phyloP scores from a whole-genome alignment of 1,140 invertebrate species.

The Tetranychus urticae region DNA sequence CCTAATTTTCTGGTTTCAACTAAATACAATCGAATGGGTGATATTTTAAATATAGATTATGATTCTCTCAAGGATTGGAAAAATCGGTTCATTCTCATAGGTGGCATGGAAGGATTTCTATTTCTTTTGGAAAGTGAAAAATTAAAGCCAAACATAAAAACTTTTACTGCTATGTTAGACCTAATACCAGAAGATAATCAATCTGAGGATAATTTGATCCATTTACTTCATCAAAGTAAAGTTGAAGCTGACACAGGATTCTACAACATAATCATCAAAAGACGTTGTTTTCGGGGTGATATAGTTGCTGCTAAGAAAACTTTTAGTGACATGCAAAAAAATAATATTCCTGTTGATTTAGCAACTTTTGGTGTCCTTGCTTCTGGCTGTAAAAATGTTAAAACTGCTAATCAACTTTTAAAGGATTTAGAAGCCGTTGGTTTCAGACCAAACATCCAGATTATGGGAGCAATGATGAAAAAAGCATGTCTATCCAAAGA shows the following conservation, averaged over 20 bases:
- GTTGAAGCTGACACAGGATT: constrained; percentile 49
- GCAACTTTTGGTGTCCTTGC: constrained; percentile 66
- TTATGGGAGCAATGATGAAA: constrained; percentile 38
- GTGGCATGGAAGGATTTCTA: constrained; percentile 46
- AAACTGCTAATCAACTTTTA: constrained; percentile 34
- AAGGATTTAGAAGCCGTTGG: constrained; percentile 36
- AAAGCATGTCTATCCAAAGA: constrained; percentile 30
- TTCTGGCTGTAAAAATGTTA: constrained; percentile 36
- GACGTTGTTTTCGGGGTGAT: constrained; percentile 36
- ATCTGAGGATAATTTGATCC: constrained; percentile 38
- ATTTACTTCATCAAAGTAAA: constrained; percentile 28
- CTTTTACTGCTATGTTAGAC: constrained; percentile 46
- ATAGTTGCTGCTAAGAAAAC: constrained; percentile 37
- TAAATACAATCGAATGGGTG: not conserved
- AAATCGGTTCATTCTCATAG: constrained; percentile 39
- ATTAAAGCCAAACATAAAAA: constrained; percentile 47
- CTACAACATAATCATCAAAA: constrained; percentile 63
- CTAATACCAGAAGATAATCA: constrained; percentile 34
- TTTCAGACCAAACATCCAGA: constrained; percentile 38
- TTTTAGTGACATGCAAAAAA: constrained; percentile 31
- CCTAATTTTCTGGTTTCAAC: not conserved
- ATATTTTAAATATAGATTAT: constrained; percentile 5
- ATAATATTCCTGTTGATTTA: constrained; percentile 38
- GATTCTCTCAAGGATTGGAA: not conserved
- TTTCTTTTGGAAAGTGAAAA: constrained; percentile 37